Base-by-base conservation (phyloP, 92 coral and sea anemone genomes). In the Phymanthus crucifer region DNA sequence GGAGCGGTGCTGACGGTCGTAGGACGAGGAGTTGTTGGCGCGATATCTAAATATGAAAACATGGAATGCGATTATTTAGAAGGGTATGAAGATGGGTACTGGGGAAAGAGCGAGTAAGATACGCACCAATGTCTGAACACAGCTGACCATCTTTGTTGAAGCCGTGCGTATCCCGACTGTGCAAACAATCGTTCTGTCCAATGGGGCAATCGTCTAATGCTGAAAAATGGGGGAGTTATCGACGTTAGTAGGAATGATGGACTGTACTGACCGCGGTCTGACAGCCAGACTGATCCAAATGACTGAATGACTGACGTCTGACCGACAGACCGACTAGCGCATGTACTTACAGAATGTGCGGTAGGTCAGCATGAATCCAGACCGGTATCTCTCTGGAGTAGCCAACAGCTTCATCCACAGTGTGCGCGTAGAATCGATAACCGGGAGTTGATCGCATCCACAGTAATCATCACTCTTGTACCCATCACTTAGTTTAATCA, bases 141-240 rank as follows among this genome's bases (percentile, higher is more conserved):
- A 89, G 73, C 33, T 85, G 77, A 31, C 89, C 86, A 31, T 69
- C 80, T 36, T 76, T 84, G 77, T 89, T 71, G 38, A 89, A 89
- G 40, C 89, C 89, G 12, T 80, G 64, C 27, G 61, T 33, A 14
- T 40, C 46, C 12, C 26, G 38, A 36, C 66, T 34, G 0, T 13
- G 23, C 6, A 37, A 36, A 54, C 92, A 89, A 17, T 56, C 35
- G 0, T 34, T 72, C n/a, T 48, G 48, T 32, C 71, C 83, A 7
- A 72, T 48, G 6, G 92, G 89, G 21, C 92, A 89, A 29, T 89
- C 92, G 1, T 85, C 86, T 48, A 87, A 68, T 23, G 89, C 92
- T 89, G 19, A 6, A 47, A 27, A 5, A 54, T 43, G 14, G 18
- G 14, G 14, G 48, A 43, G 11, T 10, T 14, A 17, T 2, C 48